A percentile compares a stretch with the other conserved stretches of the same genome.
Evolutionary conservation across 2,113 vertebrate species (phyloP).

Genomic region (Cettia cetti): DNA sequence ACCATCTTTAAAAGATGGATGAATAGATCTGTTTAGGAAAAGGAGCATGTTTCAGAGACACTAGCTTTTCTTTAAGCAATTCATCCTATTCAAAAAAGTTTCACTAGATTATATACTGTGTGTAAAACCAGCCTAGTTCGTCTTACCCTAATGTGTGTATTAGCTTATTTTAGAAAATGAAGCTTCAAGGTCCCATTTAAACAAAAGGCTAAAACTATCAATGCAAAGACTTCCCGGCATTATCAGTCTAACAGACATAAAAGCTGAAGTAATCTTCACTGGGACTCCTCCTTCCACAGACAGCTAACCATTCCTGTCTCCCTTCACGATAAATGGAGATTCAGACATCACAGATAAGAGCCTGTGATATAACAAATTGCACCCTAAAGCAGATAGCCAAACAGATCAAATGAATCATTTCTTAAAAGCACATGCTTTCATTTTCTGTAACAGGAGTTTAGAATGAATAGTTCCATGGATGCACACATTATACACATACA

Average conservation of each 20-base stretch:
- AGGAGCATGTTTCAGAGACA: background rate
- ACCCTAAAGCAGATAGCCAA: background rate
- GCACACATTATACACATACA: background rate
- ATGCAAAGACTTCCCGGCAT: background rate
- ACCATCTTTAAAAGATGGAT: background rate
- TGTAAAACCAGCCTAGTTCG: background rate
- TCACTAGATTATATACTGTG: background rate
- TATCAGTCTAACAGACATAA: background rate
- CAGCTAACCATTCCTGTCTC: background rate
- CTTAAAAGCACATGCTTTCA: background rate
- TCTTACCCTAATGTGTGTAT: background rate
- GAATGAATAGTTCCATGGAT: background rate
- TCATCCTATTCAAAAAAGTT: background rate
- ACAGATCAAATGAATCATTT: background rate
- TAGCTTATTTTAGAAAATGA: background rate
- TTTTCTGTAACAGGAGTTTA: background rate
- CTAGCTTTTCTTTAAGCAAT: background rate
- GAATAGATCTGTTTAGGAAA: background rate
- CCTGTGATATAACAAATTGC: conserved; percentile 10
- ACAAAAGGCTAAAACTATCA: background rate
- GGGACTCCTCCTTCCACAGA: accelerated
- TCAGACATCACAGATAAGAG: background rate
- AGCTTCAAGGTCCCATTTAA: background rate
- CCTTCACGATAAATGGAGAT: background rate
- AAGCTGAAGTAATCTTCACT: background rate